These are phyloP conservation scores for Habrosyne pyritoides DNA, from an alignment of 2,888 invertebrate genomes.

Conservation along the genomic window DNA sequence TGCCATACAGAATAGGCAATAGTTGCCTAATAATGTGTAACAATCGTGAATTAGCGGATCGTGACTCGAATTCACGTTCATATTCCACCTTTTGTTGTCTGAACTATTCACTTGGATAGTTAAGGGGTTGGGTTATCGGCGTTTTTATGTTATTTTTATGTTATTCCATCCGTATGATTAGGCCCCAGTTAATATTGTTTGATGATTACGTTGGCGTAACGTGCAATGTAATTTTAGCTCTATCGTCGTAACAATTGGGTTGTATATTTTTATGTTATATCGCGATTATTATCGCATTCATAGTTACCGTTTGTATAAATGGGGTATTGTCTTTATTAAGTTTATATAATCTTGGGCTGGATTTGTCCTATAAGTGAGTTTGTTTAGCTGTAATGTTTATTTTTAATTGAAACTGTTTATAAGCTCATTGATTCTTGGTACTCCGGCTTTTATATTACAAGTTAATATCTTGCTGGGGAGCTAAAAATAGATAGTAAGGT, in stretches of 20 bases:
- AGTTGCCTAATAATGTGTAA: constrained; percentile 58
- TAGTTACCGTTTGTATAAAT: constrained; percentile 57
- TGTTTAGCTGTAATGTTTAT: neutral
- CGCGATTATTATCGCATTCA: constrained; percentile 56
- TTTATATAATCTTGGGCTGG: neutral
- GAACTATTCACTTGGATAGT: constrained; percentile 36
- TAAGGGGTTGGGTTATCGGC: constrained; percentile 35
- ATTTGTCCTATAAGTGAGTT: neutral
- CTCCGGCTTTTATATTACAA: neutral
- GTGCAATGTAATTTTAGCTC: constrained; percentile 43
- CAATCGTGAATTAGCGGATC: constrained; percentile 55
- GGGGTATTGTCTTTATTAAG: constrained; percentile 34
- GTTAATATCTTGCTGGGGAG: neutral
- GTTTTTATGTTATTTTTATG: constrained; percentile 44
- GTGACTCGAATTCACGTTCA: constrained; percentile 46
- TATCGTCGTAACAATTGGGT: constrained; percentile 52
- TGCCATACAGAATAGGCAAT: constrained; percentile 44
- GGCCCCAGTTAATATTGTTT: constrained; percentile 37
- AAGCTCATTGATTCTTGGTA: neutral
- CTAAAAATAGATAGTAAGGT: neutral
- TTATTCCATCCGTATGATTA: constrained; percentile 48
- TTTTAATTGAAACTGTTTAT: neutral
- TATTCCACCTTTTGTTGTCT: constrained; percentile 25
- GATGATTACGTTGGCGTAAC: constrained; percentile 37
- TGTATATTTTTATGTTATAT: constrained; percentile 63